Percentiles rank a stretch among this genome's conserved stretches.
Conservation (phyloP, 2,888 invertebrate species). For the Drosophila atroscutellata region DNA sequence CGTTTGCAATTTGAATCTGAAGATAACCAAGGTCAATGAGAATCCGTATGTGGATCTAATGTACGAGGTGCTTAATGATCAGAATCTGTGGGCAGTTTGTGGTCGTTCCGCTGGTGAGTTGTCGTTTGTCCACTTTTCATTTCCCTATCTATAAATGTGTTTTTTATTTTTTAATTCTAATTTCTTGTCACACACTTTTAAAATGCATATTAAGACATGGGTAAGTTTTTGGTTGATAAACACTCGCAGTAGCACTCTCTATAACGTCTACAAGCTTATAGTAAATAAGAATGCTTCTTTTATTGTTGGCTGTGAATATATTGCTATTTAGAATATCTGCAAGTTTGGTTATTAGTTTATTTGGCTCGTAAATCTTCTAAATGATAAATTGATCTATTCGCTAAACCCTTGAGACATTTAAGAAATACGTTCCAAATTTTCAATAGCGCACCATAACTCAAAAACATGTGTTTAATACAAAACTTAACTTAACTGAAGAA, state of each 20-base stretch:
- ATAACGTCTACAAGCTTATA: constrained; percentile 10
- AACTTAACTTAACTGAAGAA: not conserved
- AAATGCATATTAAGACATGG: constrained; percentile 62
- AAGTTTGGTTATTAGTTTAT: not conserved
- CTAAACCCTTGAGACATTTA: not conserved
- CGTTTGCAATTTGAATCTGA: constrained; percentile 92
- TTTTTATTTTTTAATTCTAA: constrained; percentile 64
- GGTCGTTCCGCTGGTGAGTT: constrained; percentile 93
- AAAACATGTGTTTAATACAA: not conserved
- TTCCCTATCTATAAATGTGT: constrained; percentile 8
- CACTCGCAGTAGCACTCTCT: constrained; percentile 29
- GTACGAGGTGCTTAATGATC: constrained; percentile 97
- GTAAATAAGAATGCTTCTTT: not conserved
- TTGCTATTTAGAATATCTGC: not conserved
- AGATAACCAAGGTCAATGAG: constrained; percentile 88
- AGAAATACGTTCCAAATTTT: not conserved
- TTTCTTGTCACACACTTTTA: constrained; percentile 57
- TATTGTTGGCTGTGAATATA: not conserved
- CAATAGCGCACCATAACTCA: not conserved
- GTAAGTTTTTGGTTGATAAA: constrained; percentile 61
- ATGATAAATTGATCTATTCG: not conserved
- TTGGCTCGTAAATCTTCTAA: not conserved
- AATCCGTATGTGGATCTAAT: constrained; percentile 87
- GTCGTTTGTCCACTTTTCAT: not conserved
- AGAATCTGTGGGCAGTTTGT: constrained; percentile 96